Conservation (phyloP, 2,113 vertebrate species). For the Cebidichthys violaceus region DNA sequence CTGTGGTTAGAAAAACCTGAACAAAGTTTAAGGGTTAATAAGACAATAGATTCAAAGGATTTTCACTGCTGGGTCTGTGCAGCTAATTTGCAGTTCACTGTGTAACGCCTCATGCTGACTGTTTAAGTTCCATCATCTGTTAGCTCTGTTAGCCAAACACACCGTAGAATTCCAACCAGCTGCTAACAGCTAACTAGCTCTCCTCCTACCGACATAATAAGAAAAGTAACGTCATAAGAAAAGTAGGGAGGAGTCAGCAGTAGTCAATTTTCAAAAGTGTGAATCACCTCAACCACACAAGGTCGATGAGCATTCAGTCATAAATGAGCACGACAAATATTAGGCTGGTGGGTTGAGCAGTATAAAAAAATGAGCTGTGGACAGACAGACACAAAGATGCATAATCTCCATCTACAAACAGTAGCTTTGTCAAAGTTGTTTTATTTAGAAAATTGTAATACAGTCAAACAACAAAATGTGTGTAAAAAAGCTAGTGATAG, state of each 20-base stretch:
- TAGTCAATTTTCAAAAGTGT: neutral
- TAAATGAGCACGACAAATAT: no score
- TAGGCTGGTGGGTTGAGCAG: no score
- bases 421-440: neutral
- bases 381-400: neutral
- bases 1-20: neutral
- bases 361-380: neutral
- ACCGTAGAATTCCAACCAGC: neutral
- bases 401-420: neutral
- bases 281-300: no score
- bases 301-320: no score
- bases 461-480: neutral
- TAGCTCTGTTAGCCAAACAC: neutral
- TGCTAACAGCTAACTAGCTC: no score
- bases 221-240: no score
- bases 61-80: neutral
- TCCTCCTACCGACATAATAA: no score
- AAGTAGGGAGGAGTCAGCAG: neutral
- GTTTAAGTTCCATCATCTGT: neutral
- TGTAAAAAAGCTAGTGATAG: no score
- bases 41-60: neutral
- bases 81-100: no score
- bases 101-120: no score
- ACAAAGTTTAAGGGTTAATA: neutral
- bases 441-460: slow-evolving; percentile 9